phyloP scores from a whole-genome alignment of 2,113 vertebrate genomes.

The Chlorodrepanis virens region DNA sequence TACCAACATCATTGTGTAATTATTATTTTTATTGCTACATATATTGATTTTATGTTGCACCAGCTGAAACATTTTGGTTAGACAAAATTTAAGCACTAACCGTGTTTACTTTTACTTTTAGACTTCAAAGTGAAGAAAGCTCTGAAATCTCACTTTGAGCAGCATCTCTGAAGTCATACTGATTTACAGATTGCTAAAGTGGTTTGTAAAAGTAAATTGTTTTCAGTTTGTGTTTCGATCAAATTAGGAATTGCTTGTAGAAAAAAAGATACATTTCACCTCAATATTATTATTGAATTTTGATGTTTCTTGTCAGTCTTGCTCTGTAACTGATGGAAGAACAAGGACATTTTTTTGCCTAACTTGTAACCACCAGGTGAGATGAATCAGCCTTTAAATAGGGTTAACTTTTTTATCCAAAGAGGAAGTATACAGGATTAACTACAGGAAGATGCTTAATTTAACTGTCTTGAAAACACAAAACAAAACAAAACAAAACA shows the following conservation, averaged over 20 bases:
- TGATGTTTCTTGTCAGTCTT: background rate
- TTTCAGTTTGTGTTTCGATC: background rate
- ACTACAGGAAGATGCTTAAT: background rate
- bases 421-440: background rate
- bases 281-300: background rate
- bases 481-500: fast-evolving
- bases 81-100: background rate
- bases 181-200: background rate
- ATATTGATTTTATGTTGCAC: background rate
- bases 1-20: background rate
- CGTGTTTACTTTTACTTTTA: background rate
- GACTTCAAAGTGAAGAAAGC: background rate
- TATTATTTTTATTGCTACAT: background rate
- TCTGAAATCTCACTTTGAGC: background rate
- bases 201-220: background rate
- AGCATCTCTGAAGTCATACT: background rate
- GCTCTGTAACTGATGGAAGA: background rate
- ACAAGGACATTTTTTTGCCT: background rate
- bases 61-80: background rate
- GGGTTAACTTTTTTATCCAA: background rate
- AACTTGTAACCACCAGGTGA: background rate
- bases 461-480: background rate
- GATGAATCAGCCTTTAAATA: background rate
- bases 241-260: background rate
- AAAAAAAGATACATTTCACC: background rate